Conservation (phyloP, 1,140 invertebrate species). For the Anagrus nilaparvatae region DNA sequence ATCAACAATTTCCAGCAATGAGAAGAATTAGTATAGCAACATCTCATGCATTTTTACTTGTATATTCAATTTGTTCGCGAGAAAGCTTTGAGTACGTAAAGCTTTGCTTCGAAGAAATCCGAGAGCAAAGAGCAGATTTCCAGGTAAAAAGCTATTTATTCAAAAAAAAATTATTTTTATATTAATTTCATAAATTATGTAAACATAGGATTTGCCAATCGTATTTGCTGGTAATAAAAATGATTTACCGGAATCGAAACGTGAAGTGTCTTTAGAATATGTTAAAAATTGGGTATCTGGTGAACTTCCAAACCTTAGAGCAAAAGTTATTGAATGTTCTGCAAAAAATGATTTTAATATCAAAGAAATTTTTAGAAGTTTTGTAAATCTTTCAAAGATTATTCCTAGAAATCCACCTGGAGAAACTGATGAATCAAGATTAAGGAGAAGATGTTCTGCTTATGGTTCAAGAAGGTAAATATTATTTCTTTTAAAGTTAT, state of each 20-base stretch:
- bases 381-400: conserved; percentile 58
- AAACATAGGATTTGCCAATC: conserved; percentile 65
- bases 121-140: conserved; percentile 66
- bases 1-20: conserved; percentile 84
- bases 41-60: conserved; percentile 80
- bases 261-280: conserved; percentile 63
- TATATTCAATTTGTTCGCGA: conserved; percentile 72
- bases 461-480: conserved; percentile 47
- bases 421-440: conserved; percentile 48
- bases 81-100: conserved; percentile 69
- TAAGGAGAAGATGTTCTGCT: conserved; percentile 64
- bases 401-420: conserved; percentile 45
- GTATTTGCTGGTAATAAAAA: conserved; percentile 79
- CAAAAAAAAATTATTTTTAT: neutral
- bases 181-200: neutral
- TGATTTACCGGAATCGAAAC: conserved; percentile 54
- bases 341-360: conserved; percentile 71
- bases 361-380: conserved; percentile 63
- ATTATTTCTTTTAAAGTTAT: too few relatives aligned
- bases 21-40: conserved; percentile 76
- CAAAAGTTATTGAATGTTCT: conserved; percentile 70
- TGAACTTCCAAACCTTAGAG: conserved; percentile 62
- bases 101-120: conserved; percentile 72
- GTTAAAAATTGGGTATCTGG: conserved; percentile 72
- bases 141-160: conserved; percentile 36